phyloP scores from a whole-genome alignment of 2,113 vertebrate genomes.

The Tympanuchus pallidicinctus region DNA sequence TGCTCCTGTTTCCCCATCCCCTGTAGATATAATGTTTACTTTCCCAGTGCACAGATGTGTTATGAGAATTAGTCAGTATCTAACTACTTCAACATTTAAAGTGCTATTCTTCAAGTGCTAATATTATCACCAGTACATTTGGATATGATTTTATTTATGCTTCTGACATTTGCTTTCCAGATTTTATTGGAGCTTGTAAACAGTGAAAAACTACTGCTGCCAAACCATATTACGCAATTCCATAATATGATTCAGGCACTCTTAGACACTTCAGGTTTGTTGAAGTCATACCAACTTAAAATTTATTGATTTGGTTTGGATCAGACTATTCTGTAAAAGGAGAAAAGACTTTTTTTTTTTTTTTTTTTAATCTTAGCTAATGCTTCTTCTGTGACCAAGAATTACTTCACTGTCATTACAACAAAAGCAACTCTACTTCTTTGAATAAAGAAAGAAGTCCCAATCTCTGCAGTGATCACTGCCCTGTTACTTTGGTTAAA shows the following conservation, averaged over 20 bases:
- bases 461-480: constrained; percentile 6
- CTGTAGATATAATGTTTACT: background rate
- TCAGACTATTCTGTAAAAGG: background rate
- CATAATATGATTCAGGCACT: background rate
- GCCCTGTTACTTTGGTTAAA: constrained; percentile 47
- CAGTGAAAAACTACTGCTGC: background rate
- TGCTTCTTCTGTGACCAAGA: constrained; percentile 14
- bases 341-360: background rate
- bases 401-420: background rate
- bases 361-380: background rate
- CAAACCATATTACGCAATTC: background rate
- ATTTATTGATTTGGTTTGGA: constrained; percentile 6
- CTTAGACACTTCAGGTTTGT: background rate
- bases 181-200: constrained; percentile 16
- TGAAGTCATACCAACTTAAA: constrained; percentile 1
- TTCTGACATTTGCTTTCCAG: constrained; percentile 18
- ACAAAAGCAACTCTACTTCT: constrained; percentile 11
- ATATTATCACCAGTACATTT: background rate
- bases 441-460: constrained; percentile 25
- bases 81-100: constrained; percentile 1
- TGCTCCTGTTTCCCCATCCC: background rate
- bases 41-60: background rate
- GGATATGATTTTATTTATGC: constrained; percentile 7
- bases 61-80: background rate
- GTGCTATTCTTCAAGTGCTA: background rate